A percentile compares a stretch with the other conserved stretches of the same genome.
Conservation (phyloP, 1,140 invertebrate genomes). For the Laupala kohalensis region DNA sequence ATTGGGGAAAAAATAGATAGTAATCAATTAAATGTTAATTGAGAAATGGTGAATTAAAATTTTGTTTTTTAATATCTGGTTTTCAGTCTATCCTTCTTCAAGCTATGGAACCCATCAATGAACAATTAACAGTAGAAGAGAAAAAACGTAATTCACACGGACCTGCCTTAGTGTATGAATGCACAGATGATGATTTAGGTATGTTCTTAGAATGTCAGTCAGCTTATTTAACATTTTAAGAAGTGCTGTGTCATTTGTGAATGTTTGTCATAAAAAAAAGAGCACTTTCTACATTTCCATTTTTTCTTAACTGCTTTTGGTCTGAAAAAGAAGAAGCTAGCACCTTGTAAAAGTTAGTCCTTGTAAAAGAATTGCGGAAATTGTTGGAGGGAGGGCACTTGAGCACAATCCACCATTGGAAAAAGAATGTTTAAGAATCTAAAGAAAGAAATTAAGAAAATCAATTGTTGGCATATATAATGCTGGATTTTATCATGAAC, state of each 20-base stretch:
- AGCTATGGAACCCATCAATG: conserved; percentile 62
- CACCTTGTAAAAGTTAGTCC: not conserved
- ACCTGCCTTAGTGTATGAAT: conserved; percentile 68
- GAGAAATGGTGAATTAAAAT: too few species aligned
- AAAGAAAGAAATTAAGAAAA: too few species aligned
- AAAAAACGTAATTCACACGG: conserved; percentile 65
- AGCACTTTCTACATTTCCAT: conserved; percentile 2
- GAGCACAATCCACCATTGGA: too few species aligned
- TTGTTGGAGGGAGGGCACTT: not conserved
- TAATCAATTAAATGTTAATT: not conserved
- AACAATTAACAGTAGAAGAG: conserved; percentile 57
- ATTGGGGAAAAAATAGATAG: not conserved
- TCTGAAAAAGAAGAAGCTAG: not conserved
- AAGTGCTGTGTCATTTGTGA: not conserved
- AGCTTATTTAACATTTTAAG: not conserved
- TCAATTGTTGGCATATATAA: too few species aligned
- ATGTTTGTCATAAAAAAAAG: not conserved
- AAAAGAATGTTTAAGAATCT: too few species aligned
- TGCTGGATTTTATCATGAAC: too few species aligned
- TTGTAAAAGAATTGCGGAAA: not conserved
- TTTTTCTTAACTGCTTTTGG: not conserved
- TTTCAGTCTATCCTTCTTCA: conserved; percentile 46
- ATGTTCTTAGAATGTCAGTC: conserved; percentile 17
- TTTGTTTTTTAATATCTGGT: too few species aligned
- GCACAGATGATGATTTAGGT: conserved; percentile 42